These are phyloP conservation scores for Stylophora pistillata DNA, from an alignment of 64 coral and sea anemone genomes.

Conservation along the genomic window DNA sequence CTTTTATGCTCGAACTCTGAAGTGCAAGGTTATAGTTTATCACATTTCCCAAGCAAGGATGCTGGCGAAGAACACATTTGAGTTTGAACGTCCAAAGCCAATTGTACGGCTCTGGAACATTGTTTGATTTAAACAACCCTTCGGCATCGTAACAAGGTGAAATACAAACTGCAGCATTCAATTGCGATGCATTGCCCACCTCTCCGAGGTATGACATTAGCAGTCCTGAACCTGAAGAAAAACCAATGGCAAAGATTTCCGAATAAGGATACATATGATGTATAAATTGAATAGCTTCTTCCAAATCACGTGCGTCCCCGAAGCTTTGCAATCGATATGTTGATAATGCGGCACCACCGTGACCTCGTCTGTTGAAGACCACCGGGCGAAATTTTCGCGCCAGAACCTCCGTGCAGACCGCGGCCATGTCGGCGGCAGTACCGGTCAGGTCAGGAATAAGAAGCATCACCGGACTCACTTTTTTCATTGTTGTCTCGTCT, in stretches of 20 bases:
- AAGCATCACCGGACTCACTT: conserved; percentile 81
- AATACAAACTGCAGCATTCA: conserved; percentile 86
- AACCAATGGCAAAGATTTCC: conserved; percentile 79
- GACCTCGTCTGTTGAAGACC: conserved; percentile 91
- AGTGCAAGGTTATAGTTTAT: conserved; percentile 79
- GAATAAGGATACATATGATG: conserved; percentile 81
- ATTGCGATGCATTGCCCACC: conserved; percentile 13
- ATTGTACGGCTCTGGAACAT: conserved; percentile 78
- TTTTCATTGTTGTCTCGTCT: conserved; percentile 49
- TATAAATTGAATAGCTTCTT: conserved; percentile 84
- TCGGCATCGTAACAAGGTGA: conserved; percentile 94
- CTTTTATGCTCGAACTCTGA: conserved; percentile 73
- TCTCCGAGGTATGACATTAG: conserved; percentile 85
- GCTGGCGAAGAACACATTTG: conserved; percentile 66
- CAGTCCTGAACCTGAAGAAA: conserved; percentile 77
- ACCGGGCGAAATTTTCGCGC: conserved; percentile 80
- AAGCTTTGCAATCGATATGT: conserved; percentile 90
- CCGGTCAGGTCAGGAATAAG: conserved; percentile 81
- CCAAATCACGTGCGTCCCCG: conserved; percentile 78
- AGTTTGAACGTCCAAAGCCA: conserved; percentile 80
- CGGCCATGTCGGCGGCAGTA: conserved; percentile 43
- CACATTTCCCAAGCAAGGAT: conserved; percentile 75
- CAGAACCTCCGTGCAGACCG: conserved; percentile 55
- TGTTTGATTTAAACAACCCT: conserved; percentile 65
- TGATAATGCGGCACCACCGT: conserved; percentile 69